Percentiles rank a stretch among this genome's conserved stretches.
These are phyloP conservation scores for Drosophila pseudoananassae DNA, from an alignment of 1,140 invertebrate genomes.

Conservation along the genomic window DNA sequence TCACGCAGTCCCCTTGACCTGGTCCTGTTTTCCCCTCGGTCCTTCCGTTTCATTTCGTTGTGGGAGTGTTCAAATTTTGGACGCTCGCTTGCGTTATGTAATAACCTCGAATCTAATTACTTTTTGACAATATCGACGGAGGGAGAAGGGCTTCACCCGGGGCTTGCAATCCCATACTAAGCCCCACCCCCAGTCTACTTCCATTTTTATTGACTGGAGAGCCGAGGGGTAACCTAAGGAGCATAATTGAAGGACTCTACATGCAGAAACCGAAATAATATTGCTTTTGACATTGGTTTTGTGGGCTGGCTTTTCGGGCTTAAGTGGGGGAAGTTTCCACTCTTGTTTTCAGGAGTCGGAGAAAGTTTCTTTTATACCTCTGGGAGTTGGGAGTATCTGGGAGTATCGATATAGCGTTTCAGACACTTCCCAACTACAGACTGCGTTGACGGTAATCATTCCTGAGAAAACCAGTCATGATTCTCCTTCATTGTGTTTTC, in stretches of 20 bases:
- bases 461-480: constrained; percentile 3
- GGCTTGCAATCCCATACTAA: constrained; percentile 2
- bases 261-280: constrained; percentile 43
- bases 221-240: constrained; percentile 4
- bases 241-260: constrained; percentile 43
- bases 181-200: constrained; percentile 22
- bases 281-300: constrained; percentile 33
- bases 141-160: constrained; percentile 11
- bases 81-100: constrained; percentile 72
- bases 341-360: neutral
- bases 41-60: constrained; percentile 5
- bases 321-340: constrained; percentile 16
- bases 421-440: neutral
- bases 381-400: no score
- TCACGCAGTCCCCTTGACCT: neutral
- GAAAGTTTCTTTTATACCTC: neutral
- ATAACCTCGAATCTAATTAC: constrained; percentile 81
- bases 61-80: constrained; percentile 50
- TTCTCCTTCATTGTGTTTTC: neutral
- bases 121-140: constrained; percentile 68
- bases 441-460: constrained; percentile 20
- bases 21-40: neutral
- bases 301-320: constrained; percentile 3
- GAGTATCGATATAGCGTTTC: neutral
- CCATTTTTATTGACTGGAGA: constrained; percentile 12